Evolutionary conservation across 1,140 invertebrate genomes (phyloP).

Genomic region (Anastrepha obliqua): DNA sequence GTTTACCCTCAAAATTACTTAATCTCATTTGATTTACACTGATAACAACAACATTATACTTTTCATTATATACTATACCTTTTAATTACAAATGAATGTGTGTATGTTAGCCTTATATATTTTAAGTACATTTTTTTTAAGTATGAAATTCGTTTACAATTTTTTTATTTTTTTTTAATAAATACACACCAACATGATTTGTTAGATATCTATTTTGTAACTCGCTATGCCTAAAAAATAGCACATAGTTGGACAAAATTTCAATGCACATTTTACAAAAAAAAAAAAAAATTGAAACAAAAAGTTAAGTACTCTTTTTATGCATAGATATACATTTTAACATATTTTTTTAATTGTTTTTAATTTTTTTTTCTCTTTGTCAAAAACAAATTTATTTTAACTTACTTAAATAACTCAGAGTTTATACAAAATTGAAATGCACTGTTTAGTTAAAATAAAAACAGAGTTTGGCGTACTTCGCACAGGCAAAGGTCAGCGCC

Average conservation of each 20-base stretch:
- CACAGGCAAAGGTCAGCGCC: not conserved
- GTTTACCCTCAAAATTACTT: not conserved
- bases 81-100: not conserved
- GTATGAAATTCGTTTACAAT: constrained; percentile 39
- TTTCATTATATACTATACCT: not conserved
- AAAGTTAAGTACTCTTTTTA: too few relatives aligned
- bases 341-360: too few relatives aligned
- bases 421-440: constrained; percentile 1
- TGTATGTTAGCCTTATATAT: not conserved
- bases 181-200: not conserved
- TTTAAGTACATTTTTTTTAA: constrained; percentile 10
- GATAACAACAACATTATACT: constrained; percentile 45
- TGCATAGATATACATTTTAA: not conserved
- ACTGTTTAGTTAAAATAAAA: not conserved
- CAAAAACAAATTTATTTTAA: not conserved
- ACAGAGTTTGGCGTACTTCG: not conserved
- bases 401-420: not conserved
- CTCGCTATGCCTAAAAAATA: not conserved
- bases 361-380: not conserved
- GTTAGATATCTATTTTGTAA: not conserved
- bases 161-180: not conserved
- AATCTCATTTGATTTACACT: constrained; percentile 4
- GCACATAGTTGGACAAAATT: not conserved
- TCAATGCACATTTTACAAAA: constrained; percentile 10
- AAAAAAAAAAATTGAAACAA: too few relatives aligned